phyloP scores from a whole-genome alignment of 2,797 vertebrate species.

The Lemur catta region DNA sequence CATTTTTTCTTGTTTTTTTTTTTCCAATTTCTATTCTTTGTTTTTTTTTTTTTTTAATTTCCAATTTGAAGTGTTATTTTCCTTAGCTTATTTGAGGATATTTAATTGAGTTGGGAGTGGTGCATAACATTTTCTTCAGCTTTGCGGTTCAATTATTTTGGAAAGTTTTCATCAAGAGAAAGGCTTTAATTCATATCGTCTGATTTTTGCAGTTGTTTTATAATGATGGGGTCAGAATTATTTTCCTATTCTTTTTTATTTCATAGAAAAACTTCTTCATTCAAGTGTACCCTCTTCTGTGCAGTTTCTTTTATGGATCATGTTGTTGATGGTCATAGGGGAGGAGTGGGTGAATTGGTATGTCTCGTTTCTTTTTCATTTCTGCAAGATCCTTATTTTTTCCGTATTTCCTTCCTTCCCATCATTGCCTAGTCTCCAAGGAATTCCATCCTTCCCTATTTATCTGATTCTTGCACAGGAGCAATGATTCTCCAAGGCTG shows the following conservation, averaged over 20 bases:
- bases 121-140: background rate
- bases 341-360: background rate
- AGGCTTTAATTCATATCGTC: background rate
- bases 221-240: background rate
- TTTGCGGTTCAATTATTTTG: background rate
- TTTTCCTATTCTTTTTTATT: background rate
- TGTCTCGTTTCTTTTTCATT: background rate
- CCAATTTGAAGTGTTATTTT: background rate
- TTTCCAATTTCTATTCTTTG: background rate
- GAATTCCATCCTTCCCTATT: background rate
- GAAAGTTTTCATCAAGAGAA: background rate
- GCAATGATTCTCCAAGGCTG: background rate
- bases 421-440: background rate
- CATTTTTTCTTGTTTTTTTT: background rate
- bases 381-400: background rate
- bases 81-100: background rate
- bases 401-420: background rate
- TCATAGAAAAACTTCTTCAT: background rate
- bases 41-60: background rate
- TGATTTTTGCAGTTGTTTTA: background rate
- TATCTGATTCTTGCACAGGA: background rate
- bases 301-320: background rate
- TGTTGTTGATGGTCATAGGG: background rate
- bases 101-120: background rate
- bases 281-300: conserved; percentile 48